A percentile compares a stretch with the other conserved stretches of the same genome.
Conservation (phyloP, 2,888 invertebrate genomes). For the Clepsis dumicolana region DNA sequence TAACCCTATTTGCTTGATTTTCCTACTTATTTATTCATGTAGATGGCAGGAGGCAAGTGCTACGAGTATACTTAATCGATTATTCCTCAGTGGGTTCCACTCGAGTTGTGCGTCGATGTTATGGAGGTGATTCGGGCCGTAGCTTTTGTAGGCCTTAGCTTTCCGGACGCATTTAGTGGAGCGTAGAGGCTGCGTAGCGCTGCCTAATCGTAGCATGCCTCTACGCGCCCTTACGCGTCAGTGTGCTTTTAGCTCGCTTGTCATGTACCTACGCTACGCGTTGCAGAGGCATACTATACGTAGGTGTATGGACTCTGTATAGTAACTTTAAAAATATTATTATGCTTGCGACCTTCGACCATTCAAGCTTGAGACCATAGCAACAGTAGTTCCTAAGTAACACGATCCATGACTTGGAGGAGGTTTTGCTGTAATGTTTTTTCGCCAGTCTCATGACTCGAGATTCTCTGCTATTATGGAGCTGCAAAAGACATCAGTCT, state of each 20-base stretch:
- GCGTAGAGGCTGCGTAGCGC: constrained; percentile 20
- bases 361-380: too few species aligned
- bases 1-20: constrained; percentile 7
- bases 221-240: constrained; percentile 14
- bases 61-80: not conserved
- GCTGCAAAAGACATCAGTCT: too few species aligned
- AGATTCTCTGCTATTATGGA: too few species aligned
- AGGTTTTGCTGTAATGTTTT: too few species aligned
- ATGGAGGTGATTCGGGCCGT: not conserved
- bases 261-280: not conserved
- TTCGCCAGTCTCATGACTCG: too few species aligned
- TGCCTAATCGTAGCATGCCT: constrained; percentile 19
- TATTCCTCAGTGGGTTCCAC: not conserved
- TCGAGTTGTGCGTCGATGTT: not conserved
- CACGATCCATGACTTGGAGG: too few species aligned
- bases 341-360: too few species aligned
- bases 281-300: not conserved
- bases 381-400: too few species aligned
- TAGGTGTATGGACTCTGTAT: too few species aligned
- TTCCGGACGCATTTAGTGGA: constrained; percentile 2
- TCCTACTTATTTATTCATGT: not conserved
- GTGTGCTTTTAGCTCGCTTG: constrained; percentile 6
- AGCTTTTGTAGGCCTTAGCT: not conserved
- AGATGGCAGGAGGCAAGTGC: not conserved
- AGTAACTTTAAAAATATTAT: too few species aligned